Percentiles rank a stretch among this genome's conserved stretches.
Evolutionary conservation across 2,888 invertebrate species (phyloP).

Genomic region (Flexamia atlantica): DNA sequence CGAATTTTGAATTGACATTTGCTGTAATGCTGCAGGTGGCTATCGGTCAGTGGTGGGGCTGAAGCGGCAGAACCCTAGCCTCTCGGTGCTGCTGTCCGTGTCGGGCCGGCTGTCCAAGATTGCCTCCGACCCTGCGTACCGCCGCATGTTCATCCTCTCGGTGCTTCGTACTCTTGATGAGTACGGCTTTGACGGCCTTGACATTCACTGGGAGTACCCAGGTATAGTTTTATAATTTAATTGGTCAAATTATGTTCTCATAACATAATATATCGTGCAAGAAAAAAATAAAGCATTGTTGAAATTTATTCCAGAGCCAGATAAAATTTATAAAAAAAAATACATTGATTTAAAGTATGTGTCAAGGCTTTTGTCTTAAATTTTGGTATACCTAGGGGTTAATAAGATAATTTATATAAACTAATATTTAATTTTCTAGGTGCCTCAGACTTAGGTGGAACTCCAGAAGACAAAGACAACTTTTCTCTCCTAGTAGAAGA

Average conservation of each 20-base stretch:
- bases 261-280: too few species aligned
- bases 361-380: too few species aligned
- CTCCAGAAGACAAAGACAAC: constrained; percentile 77
- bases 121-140: constrained; percentile 78
- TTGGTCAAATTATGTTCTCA: too few species aligned
- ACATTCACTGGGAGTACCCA: constrained; percentile 89
- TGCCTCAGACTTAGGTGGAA: constrained; percentile 75
- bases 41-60: constrained; percentile 84
- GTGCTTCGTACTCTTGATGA: constrained; percentile 81
- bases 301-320: too few species aligned
- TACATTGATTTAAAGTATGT: background rate
- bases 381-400: too few species aligned
- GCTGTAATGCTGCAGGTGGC: constrained; percentile 79
- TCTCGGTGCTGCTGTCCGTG: constrained; percentile 84
- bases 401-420: too few species aligned
- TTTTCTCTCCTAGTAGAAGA: constrained; percentile 79
- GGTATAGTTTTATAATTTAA: constrained; percentile 70
- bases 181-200: constrained; percentile 89
- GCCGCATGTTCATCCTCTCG: constrained; percentile 81
- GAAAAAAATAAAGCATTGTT: too few species aligned
- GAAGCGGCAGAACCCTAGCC: constrained; percentile 81
- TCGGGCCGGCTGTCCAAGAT: constrained; percentile 83
- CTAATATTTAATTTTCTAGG: constrained; percentile 70
- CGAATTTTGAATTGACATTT: background rate
- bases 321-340: too few species aligned